Evolutionary conservation across 2,888 invertebrate species (phyloP).

Genomic region (Lasioglossum pauxillum): DNA sequence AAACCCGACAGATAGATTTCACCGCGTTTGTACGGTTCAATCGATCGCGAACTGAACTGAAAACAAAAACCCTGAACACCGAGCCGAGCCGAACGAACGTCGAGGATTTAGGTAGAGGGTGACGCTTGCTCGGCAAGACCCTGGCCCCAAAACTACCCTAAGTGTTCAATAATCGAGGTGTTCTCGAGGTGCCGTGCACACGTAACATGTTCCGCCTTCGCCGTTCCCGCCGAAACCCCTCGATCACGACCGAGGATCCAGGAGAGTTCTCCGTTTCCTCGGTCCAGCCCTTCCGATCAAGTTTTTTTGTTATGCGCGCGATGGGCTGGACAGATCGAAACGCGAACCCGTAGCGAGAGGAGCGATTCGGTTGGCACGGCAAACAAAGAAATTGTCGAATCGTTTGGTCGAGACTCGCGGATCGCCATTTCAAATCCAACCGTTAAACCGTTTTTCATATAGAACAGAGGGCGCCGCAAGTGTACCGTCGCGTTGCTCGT

Average conservation of each 20-base stretch:
- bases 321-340: conserved; percentile 42
- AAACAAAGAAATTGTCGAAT: conserved; percentile 24
- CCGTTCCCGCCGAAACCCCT: conserved; percentile 43
- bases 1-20: not conserved
- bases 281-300: conserved; percentile 64
- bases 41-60: not conserved
- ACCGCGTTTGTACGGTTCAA: not conserved
- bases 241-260: not conserved
- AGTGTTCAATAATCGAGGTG: conserved; percentile 82
- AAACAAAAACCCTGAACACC: not conserved
- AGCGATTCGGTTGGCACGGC: conserved; percentile 33
- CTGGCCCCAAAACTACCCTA: conserved; percentile 81
- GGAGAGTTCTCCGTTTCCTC: conserved; percentile 52
- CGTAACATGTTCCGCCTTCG: conserved; percentile 73
- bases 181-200: conserved; percentile 77
- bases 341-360: not conserved
- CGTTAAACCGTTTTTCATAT: not conserved
- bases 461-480: not conserved
- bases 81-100: conserved; percentile 24
- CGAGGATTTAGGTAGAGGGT: conserved; percentile 39
- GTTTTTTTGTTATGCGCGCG: conserved; percentile 66
- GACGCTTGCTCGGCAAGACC: conserved; percentile 71
- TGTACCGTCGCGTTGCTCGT: conserved; percentile 58
- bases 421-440: conserved; percentile 46
- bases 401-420: conserved; percentile 52